Base-by-base conservation (phyloP, 1,140 invertebrate genomes). In the Mizuhopecten yessoensis region DNA sequence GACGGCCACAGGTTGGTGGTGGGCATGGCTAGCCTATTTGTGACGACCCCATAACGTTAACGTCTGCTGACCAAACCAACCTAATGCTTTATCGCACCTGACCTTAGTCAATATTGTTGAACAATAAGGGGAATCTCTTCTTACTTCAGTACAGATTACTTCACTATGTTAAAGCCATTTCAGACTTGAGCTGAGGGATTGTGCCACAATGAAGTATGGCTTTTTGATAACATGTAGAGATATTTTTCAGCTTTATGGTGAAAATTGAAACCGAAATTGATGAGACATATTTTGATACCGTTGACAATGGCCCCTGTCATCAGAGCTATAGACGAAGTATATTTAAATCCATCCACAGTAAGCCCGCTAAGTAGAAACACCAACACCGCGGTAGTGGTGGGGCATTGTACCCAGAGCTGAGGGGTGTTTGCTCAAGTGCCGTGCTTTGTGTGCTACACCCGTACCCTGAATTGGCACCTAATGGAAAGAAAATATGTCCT, bases 401-500 rank as follows among this genome's bases (percentile, higher is more conserved):
- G 57, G 57, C 57, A 75, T 75, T 75, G 57, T 75, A 75, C 57
- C 23, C 17, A 3, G 57, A 75, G 57, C 29, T 75, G 57, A 75
- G 9, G n/a, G n/a, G 57, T 75, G 57, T 75, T 75, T 75, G 57
- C 57, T 75, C n/a, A 75, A n/a, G 57, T 75, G 23, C 29, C 57
- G 7, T 23, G 57, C 57, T 29, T 75, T 75, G 57, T 75, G 23
- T 75, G 57, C 57, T 23, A 75, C 57, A 75, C 57, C 57, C 57
- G 57, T 75, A 75, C 57, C 57, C 57, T 75, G 57, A 75, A 75
- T 75, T 75, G 57, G 1, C 57, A 75, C 57, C 57, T 75, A 75
- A 75, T 75, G 57, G 57, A 75, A 75, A 75, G 57, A 75, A 75
- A 75, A 75, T 75, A 75, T 75, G 23, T 75, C 57, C 57, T 75